Percentiles rank a stretch among this genome's conserved stretches.
phyloP scores from a whole-genome alignment of 2,888 invertebrate genomes.

The Platycheirus rosarum region DNA sequence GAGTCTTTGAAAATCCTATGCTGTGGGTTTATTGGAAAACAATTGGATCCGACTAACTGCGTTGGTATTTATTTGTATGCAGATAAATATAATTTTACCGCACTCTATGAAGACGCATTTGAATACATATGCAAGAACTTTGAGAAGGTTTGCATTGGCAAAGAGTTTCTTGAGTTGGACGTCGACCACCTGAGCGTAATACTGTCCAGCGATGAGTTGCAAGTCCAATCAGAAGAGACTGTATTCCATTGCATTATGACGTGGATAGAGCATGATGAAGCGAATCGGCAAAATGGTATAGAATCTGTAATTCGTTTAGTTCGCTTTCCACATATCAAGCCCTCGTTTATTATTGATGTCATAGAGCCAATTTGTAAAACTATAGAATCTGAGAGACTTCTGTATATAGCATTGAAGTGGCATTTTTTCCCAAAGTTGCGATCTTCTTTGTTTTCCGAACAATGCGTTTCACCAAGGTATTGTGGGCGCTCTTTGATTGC shows the following conservation, averaged over 20 bases:
- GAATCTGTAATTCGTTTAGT: neutral
- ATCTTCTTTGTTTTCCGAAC: neutral
- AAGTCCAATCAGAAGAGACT: neutral
- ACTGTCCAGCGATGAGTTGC: neutral
- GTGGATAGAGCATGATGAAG: neutral
- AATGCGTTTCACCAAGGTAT: neutral
- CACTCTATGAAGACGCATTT: neutral
- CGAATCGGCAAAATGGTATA: neutral
- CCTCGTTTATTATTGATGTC: too few relatives aligned
- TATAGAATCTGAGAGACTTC: neutral
- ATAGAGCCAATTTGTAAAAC: too few relatives aligned
- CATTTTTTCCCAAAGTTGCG: neutral
- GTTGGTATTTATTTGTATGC: neutral
- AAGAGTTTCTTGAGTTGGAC: constrained; percentile 4
- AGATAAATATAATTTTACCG: neutral
- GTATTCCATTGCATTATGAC: neutral
- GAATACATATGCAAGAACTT: neutral
- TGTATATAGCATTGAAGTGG: neutral
- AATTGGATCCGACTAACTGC: constrained; percentile 5
- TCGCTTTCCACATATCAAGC: too few relatives aligned
- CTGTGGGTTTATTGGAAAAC: constrained; percentile 1
- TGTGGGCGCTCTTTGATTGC: neutral
- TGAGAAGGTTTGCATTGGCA: neutral
- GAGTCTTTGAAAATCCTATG: neutral
- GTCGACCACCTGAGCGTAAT: neutral